Conservation (phyloP, 2,113 vertebrate species). For the Redunca redunca region DNA sequence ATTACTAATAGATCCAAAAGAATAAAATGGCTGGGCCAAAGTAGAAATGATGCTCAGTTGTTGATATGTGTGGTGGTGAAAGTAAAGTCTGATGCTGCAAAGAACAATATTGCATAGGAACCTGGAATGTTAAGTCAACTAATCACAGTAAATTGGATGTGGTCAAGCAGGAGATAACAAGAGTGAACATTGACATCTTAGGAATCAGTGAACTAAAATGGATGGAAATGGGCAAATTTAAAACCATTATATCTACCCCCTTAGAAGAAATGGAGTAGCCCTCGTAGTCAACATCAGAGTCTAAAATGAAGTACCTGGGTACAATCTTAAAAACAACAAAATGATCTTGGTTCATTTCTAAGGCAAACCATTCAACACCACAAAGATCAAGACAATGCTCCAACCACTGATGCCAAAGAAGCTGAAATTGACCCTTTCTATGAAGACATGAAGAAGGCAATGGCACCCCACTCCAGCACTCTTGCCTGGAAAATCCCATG, state of each 20-base stretch:
- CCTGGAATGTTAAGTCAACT: neutral
- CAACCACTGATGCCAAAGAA: neutral
- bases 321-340: neutral
- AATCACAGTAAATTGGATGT: neutral
- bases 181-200: neutral
- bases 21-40: neutral
- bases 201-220: neutral
- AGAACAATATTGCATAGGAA: neutral
- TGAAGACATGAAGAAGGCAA: neutral
- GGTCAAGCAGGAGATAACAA: neutral
- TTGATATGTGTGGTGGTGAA: neutral
- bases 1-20: neutral
- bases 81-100: neutral
- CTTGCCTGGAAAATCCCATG: too few relatives aligned
- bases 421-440: neutral
- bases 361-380: neutral
- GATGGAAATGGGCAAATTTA: neutral
- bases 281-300: neutral
- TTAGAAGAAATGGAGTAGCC: neutral
- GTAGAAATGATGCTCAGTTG: neutral
- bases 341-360: neutral
- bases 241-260: neutral
- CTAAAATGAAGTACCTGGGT: neutral
- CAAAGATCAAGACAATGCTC: neutral
- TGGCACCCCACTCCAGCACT: too few relatives aligned